These are phyloP conservation scores for Diloba caeruleocephala DNA, from an alignment of 2,888 invertebrate genomes.

Conservation along the genomic window DNA sequence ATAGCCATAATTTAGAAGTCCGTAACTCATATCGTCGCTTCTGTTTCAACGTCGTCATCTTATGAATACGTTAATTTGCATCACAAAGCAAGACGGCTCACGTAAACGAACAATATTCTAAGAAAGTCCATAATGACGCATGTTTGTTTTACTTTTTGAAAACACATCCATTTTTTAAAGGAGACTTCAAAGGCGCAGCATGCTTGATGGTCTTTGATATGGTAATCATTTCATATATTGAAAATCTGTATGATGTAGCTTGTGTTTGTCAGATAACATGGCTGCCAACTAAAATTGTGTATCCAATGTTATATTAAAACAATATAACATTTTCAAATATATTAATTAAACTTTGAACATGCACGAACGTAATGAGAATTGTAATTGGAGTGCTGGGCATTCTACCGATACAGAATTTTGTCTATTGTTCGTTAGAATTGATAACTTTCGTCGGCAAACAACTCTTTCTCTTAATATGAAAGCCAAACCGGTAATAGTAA, in stretches of 20 bases:
- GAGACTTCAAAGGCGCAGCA: slow-evolving; percentile 9
- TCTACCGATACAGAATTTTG: too few relatives aligned
- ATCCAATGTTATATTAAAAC: too few relatives aligned
- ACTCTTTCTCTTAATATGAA: too few relatives aligned
- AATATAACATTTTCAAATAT: too few relatives aligned
- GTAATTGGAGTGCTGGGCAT: too few relatives aligned
- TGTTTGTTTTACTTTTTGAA: slow-evolving; percentile 46
- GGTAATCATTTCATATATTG: slow-evolving; percentile 3
- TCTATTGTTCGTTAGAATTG: slow-evolving; percentile 18
- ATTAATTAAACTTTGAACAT: slow-evolving; percentile 23
- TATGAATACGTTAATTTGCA: slow-evolving; percentile 47
- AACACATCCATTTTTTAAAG: slow-evolving; percentile 27
- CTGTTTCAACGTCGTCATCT: slow-evolving; percentile 27
- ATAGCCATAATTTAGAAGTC: slow-evolving; percentile 27
- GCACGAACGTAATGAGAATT: slow-evolving; percentile 16
- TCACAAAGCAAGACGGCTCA: slow-evolving; percentile 35
- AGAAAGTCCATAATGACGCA: slow-evolving; percentile 14
- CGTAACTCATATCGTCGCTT: slow-evolving; percentile 29
- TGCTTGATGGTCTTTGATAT: neutral
- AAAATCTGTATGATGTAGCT: slow-evolving; percentile 1
- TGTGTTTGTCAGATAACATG: neutral
- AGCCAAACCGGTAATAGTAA: too few relatives aligned
- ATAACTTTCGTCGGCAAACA: too few relatives aligned
- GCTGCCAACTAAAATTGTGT: slow-evolving; percentile 9
- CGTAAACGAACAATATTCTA: slow-evolving; percentile 22